Evolutionary conservation across 2,113 vertebrate species (phyloP), one percentile per base, ranked within the genome.

Genomic region (Ardeotis arabs): DNA sequence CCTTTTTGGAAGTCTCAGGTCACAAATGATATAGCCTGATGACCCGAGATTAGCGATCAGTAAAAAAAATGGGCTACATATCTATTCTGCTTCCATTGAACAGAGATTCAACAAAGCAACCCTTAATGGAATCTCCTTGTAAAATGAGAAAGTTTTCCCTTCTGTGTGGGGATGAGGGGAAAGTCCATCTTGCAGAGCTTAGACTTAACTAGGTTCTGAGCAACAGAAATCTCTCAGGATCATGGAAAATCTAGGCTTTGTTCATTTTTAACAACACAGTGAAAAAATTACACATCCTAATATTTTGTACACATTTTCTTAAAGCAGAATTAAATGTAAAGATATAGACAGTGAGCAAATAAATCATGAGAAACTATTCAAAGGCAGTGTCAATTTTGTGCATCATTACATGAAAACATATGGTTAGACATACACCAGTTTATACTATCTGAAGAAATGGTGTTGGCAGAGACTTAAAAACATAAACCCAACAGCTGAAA

Each of bases 1-100:
- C 69, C 58, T 93, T 94, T 95, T n/a, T 35, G 80, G 78, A 80
- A 89, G 56, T 75, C 29, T 87, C 18, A 50, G 74, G 91, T 95
- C 90, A 89, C 68, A 95, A 89, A 28, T 21, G 7, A 59, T 60
- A 39, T 0, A 69, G 75, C 49, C 81, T 58, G 41, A 50, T 87
- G 67, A 85, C 89, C 66, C 3, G 3, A 95, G 91, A 96, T 92
- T n/a, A 87, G 37, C 1, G 24, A 84, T 70, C 81, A 91, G 49
- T 87, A 41, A 41, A 41, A 41, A 41, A 41, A 62, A 91, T 2
- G 79, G 67, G 77, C 27, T 69, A 37, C 58, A 9, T 33, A 59
- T 60, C 82, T 82, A 23, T 81, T 81, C 44, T 84, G 44, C 31
- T 24, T 33, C 82, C 67, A 76, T 4, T 47, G 76, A 84, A 35